Evolutionary conservation across 1,140 invertebrate genomes (phyloP).

Genomic region (Trinorchestia longiramus): DNA sequence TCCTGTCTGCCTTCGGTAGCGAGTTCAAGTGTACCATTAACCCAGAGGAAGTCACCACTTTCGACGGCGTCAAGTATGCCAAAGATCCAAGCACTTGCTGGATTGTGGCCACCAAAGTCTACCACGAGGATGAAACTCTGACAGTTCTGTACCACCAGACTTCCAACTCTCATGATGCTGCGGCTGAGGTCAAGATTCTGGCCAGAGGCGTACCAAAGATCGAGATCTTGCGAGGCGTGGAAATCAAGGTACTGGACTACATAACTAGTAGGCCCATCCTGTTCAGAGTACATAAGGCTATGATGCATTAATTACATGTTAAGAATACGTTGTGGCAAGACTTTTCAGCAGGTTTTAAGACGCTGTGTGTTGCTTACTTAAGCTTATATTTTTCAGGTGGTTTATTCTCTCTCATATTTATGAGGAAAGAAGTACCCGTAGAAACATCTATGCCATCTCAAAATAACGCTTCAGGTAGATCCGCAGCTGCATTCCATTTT

Average conservation of each 20-base stretch:
- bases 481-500: too few species aligned
- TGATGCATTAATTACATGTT: too few species aligned
- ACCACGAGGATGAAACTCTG: background rate
- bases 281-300: too few species aligned
- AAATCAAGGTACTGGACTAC: background rate
- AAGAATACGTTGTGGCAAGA: too few species aligned
- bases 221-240: background rate
- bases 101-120: background rate
- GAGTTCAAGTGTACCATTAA: background rate
- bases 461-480: too few species aligned
- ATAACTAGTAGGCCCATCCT: too few species aligned
- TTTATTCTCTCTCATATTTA: too few species aligned
- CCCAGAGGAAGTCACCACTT: background rate
- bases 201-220: background rate
- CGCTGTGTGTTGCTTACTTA: too few species aligned
- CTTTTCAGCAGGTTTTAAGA: too few species aligned
- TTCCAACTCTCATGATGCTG: background rate
- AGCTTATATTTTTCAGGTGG: too few species aligned
- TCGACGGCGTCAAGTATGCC: slow-evolving; percentile 11
- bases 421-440: too few species aligned
- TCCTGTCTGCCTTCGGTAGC: slow-evolving; percentile 2
- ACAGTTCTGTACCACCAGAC: background rate
- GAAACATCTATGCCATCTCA: too few species aligned
- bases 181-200: background rate
- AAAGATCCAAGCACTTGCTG: slow-evolving; percentile 34